Conservation (phyloP, 92 coral and sea anemone species). For the Micromussa lordhowensis region DNA sequence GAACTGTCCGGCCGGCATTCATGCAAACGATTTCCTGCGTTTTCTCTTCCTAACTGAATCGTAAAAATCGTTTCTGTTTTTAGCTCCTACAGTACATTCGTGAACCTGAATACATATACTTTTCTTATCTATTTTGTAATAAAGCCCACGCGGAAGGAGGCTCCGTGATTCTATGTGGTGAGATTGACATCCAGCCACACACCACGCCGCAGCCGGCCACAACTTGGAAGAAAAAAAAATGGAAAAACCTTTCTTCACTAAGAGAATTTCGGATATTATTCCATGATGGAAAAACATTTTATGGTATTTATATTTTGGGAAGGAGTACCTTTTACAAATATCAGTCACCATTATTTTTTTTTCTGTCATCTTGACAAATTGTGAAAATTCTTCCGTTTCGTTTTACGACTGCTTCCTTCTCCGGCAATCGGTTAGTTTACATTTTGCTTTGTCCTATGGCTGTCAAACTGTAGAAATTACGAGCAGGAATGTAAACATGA, state of each 20-base stretch:
- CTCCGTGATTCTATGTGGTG: too few species aligned
- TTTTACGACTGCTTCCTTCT: neutral
- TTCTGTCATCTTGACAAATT: neutral
- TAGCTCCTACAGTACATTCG: neutral
- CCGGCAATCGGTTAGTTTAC: neutral
- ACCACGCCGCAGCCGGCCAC: neutral
- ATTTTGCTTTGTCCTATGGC: neutral
- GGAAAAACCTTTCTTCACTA: neutral
- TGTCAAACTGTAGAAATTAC: neutral
- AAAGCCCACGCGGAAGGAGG: neutral
- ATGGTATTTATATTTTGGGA: too few species aligned
- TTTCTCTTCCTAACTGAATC: neutral
- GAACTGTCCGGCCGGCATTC: neutral
- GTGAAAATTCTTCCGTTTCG: neutral
- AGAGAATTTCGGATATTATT: neutral
- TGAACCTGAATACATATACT: neutral
- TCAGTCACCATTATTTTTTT: neutral
- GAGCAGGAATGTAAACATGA: slow-evolving; percentile 8
- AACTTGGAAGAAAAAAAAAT: neutral
- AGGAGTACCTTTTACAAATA: neutral
- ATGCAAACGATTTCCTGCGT: neutral
- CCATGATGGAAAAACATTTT: too few species aligned
- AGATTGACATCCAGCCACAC: too few species aligned
- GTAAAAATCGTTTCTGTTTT: neutral
- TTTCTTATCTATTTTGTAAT: neutral